These are phyloP conservation scores for Tipula confusa DNA, from an alignment of 2,888 invertebrate species.

Conservation along the genomic window DNA sequence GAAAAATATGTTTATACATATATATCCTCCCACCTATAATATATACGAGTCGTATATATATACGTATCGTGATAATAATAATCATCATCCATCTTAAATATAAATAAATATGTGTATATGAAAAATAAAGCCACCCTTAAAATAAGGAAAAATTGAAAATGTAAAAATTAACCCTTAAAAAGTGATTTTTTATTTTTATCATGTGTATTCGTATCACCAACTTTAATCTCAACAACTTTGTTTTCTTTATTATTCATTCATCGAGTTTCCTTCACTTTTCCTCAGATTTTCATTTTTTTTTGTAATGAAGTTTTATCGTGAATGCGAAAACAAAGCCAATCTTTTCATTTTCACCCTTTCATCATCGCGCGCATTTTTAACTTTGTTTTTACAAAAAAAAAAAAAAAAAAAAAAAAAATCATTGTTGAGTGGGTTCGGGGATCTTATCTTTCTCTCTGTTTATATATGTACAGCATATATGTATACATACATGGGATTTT, in stretches of 20 bases:
- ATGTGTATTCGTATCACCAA: conserved; percentile 25
- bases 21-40: background rate
- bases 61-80: background rate
- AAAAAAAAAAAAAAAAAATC: too few species aligned
- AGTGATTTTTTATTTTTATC: conserved; percentile 25
- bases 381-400: background rate
- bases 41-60: background rate
- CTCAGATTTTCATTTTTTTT: background rate
- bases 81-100: conserved; percentile 5
- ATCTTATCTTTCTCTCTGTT: too few species aligned
- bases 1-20: background rate
- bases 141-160: conserved; percentile 12
- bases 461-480: too few species aligned
- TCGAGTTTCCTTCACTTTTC: background rate
- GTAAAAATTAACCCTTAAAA: conserved; percentile 25
- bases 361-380: background rate
- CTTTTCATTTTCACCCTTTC: background rate
- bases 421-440: background rate
- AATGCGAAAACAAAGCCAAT: conserved; percentile 4
- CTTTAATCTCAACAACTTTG: conserved; percentile 20
- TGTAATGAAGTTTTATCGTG: conserved; percentile 16
- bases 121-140: background rate
- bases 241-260: background rate
- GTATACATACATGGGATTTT: background rate
- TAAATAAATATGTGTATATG: too few species aligned